Conservation (phyloP, 2,113 vertebrate species). For the Sinocyclocheilus grahami region DNA sequence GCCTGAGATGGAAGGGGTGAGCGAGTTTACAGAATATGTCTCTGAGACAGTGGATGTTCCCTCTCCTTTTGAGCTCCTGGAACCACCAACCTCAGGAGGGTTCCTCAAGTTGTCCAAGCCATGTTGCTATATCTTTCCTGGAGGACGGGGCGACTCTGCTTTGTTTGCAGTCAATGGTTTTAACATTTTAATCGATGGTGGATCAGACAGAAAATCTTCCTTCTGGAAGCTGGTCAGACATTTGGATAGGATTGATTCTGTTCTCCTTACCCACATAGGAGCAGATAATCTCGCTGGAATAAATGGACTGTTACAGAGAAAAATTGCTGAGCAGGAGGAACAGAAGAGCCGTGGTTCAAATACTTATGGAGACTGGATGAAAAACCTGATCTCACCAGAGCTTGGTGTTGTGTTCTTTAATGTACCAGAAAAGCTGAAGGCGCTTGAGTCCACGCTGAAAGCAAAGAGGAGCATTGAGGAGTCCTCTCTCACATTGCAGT, state of each 20-base stretch:
- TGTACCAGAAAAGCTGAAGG: constrained; percentile 91
- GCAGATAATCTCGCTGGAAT: constrained; percentile 97
- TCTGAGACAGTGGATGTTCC: constrained; percentile 94
- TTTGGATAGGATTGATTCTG: constrained; percentile 93
- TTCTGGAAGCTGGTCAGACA: constrained; percentile 99
- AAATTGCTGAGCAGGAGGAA: constrained; percentile 94
- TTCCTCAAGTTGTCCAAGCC: constrained; percentile 98
- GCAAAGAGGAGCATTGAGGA: constrained; percentile 96
- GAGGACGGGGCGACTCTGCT: constrained; percentile 94
- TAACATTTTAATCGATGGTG: constrained; percentile 96
- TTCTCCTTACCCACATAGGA: constrained; percentile 95
- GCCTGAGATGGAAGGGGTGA: constrained; percentile 91
- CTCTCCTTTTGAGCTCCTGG: constrained; percentile 93
- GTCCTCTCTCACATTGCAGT: constrained; percentile 91
- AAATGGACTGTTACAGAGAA: constrained; percentile 95
- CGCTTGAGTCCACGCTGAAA: constrained; percentile 89
- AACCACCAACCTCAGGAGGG: constrained; percentile 96
- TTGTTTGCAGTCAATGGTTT: constrained; percentile 98
- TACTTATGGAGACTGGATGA: constrained; percentile 93
- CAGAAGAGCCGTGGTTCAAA: constrained; percentile 89
- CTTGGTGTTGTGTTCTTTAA: constrained; percentile 98
- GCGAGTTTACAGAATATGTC: constrained; percentile 93
- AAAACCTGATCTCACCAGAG: constrained; percentile 96
- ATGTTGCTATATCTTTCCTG: constrained; percentile 98
- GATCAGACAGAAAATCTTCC: constrained; percentile 93